A percentile compares a stretch with the other conserved stretches of the same genome.
Conservation (phyloP, 2,888 invertebrate species). For the Ecliptopera silaceata region DNA sequence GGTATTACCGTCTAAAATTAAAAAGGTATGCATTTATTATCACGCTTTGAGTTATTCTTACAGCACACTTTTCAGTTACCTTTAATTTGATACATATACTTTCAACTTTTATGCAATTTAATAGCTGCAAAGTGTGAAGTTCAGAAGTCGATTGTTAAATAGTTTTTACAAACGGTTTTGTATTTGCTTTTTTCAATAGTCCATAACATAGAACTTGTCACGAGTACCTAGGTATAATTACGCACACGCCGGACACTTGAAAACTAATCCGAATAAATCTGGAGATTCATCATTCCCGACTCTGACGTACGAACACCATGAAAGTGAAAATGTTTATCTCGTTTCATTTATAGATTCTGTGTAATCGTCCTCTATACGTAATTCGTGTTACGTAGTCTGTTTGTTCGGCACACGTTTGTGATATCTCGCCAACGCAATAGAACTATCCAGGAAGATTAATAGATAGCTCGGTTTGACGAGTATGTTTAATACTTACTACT, state of each 20-base stretch:
- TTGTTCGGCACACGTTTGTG: slow-evolving; percentile 33
- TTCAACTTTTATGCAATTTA: neutral
- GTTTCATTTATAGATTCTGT: slow-evolving; percentile 63
- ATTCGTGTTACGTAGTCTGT: slow-evolving; percentile 55
- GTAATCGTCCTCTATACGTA: slow-evolving; percentile 63
- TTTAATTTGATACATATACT: no score
- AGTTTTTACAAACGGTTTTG: neutral
- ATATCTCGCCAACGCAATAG: slow-evolving; percentile 40
- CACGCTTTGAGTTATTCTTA: no score
- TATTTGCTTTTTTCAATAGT: slow-evolving; percentile 35
- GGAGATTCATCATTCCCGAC: slow-evolving; percentile 61
- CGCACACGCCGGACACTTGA: slow-evolving; percentile 59
- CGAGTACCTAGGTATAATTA: slow-evolving; percentile 74
- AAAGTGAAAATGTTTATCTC: slow-evolving; percentile 61
- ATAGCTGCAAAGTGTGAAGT: neutral
- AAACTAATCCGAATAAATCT: slow-evolving; percentile 65
- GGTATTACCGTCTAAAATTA: no score
- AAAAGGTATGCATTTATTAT: no score
- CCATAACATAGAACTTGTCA: slow-evolving; percentile 58
- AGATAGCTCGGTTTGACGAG: neutral
- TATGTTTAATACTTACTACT: neutral
- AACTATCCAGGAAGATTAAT: neutral
- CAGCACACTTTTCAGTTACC: no score
- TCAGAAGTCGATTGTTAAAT: no score
- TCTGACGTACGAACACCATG: slow-evolving; percentile 63